Conservation (phyloP, 2,797 vertebrate species). For the Masticophis lateralis region DNA sequence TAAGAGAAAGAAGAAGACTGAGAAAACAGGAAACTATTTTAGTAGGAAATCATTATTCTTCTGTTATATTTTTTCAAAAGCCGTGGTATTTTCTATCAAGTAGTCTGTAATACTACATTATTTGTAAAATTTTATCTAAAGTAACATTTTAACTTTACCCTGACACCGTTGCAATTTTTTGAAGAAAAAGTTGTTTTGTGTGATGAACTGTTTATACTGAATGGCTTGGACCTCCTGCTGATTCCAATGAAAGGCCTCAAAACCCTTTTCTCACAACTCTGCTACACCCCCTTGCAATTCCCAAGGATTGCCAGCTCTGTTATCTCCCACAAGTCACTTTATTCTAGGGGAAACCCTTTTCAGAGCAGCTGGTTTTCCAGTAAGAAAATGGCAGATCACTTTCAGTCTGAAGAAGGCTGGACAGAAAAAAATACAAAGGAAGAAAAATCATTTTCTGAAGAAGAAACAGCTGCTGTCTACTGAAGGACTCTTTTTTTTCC, state of each 20-base stretch:
- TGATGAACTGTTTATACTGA: background rate
- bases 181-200: background rate
- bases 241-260: background rate
- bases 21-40: background rate
- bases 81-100: background rate
- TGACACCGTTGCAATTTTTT: background rate
- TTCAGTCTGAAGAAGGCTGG: background rate
- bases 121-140: background rate
- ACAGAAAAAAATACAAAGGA: background rate
- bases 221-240: background rate
- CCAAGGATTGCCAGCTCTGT: background rate
- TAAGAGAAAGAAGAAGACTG: background rate
- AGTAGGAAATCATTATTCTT: background rate
- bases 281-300: background rate
- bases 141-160: background rate
- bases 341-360: background rate
- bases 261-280: background rate
- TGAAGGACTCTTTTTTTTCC: background rate
- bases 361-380: background rate
- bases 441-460: background rate
- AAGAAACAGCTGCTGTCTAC: background rate
- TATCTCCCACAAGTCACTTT: background rate
- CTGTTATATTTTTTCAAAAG: background rate
- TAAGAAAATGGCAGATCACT: background rate
- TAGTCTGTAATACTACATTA: background rate